Evolutionary conservation across 2,113 vertebrate species (phyloP).

Genomic region (Lagopus muta): DNA sequence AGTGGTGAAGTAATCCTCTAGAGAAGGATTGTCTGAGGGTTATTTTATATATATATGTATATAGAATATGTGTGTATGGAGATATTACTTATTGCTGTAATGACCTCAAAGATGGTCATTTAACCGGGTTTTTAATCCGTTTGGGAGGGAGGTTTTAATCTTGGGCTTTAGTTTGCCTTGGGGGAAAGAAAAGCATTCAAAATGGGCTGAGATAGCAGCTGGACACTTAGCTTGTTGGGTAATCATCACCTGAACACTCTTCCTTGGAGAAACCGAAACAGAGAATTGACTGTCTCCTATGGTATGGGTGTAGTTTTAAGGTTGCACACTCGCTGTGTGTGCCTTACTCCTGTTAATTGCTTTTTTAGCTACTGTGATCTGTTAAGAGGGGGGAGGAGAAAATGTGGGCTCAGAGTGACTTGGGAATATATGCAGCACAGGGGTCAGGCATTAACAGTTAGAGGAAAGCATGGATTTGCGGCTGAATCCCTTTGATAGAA

Average conservation of each 20-base stretch:
- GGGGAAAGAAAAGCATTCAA: constrained; percentile 4
- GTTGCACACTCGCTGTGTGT: background rate
- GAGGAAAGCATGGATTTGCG: background rate
- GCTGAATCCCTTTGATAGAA: background rate
- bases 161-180: background rate
- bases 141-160: constrained; percentile 2
- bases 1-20: constrained; percentile 17
- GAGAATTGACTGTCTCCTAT: constrained; percentile 5
- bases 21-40: constrained; percentile 1
- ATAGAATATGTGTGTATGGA: background rate
- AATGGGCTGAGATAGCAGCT: constrained; percentile 23
- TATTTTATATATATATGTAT: background rate
- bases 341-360: background rate
- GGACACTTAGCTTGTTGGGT: constrained; percentile 25
- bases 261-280: background rate
- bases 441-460: background rate
- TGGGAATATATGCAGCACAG: background rate
- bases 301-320: background rate
- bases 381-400: background rate
- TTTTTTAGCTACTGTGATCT: background rate
- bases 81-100: background rate
- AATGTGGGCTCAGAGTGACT: background rate
- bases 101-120: constrained; percentile 33
- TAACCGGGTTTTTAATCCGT: constrained; percentile 36
- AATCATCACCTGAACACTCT: constrained; percentile 44